Percentiles rank a stretch among this genome's conserved stretches.
Conservation (phyloP, 2,113 vertebrate species). For the Azemiops feae region DNA sequence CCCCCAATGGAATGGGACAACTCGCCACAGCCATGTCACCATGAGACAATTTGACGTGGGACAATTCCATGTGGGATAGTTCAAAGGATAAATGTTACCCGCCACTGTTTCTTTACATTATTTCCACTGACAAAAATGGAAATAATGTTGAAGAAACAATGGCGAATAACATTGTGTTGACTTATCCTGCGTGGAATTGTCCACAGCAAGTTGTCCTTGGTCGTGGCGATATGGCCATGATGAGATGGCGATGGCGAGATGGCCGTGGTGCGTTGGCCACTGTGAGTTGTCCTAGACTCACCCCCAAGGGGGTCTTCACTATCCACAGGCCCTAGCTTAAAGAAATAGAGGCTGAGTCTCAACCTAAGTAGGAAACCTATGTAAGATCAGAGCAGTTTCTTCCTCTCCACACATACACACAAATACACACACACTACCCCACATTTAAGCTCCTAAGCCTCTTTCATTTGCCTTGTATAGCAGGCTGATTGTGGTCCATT, state of each 20-base stretch:
- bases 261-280: no score
- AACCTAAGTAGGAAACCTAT: neutral
- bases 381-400: neutral
- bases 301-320: neutral
- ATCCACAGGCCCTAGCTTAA: neutral
- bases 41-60: neutral
- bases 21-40: neutral
- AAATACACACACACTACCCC: neutral
- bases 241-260: no score
- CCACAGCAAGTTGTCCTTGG: neutral
- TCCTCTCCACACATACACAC: neutral
- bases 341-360: neutral
- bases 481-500: neutral
- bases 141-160: neutral
- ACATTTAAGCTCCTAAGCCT: neutral
- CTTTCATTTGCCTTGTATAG: neutral
- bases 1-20: neutral
- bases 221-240: no score
- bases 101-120: neutral
- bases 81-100: neutral
- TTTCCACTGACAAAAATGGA: neutral
- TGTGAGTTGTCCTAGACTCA: neutral
- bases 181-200: neutral
- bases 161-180: neutral
- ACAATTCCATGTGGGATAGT: neutral